A percentile compares a stretch with the other conserved stretches of the same genome.
Evolutionary conservation across 2,888 invertebrate genomes (phyloP).

Genomic region (Tyria jacobaeae): DNA sequence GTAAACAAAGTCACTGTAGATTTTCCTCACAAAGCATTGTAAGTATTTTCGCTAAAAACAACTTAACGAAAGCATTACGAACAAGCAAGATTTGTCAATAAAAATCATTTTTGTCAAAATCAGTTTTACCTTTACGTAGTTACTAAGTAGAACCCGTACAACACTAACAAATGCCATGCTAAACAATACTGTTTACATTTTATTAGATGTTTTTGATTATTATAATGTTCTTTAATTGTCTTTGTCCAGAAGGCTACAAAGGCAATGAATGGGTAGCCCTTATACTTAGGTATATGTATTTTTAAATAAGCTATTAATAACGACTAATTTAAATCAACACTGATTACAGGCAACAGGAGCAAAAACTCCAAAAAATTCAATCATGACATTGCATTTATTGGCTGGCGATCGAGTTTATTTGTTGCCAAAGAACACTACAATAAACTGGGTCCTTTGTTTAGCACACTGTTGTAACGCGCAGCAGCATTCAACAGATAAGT

Average conservation of each 20-base stretch:
- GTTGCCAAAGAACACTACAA: slow-evolving; percentile 1
- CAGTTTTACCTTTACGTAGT: too few relatives aligned
- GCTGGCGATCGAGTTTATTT: neutral
- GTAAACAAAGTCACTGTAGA: neutral
- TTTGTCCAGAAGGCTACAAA: neutral
- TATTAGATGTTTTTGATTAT: neutral
- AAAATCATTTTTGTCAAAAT: too few relatives aligned
- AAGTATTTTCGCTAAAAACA: too few relatives aligned
- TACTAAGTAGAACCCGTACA: too few relatives aligned
- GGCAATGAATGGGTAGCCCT: too few relatives aligned
- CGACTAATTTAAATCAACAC: neutral
- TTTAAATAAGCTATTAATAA: too few relatives aligned
- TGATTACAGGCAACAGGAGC: neutral
- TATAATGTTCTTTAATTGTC: neutral
- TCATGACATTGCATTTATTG: neutral
- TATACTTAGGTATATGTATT: too few relatives aligned
- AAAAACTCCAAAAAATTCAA: neutral
- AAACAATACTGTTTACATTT: neutral
- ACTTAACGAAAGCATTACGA: too few relatives aligned
- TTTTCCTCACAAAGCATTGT: neutral
- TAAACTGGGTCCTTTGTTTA: slow-evolving; percentile 11
- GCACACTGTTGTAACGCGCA: slow-evolving; percentile 9
- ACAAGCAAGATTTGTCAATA: too few relatives aligned
- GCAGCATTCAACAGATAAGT: slow-evolving; percentile 12
- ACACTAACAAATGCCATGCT: neutral